Percentiles rank a stretch among this genome's conserved stretches.
These are phyloP conservation scores for Megathymus violae DNA, from an alignment of 1,140 invertebrate species.

Conservation along the genomic window DNA sequence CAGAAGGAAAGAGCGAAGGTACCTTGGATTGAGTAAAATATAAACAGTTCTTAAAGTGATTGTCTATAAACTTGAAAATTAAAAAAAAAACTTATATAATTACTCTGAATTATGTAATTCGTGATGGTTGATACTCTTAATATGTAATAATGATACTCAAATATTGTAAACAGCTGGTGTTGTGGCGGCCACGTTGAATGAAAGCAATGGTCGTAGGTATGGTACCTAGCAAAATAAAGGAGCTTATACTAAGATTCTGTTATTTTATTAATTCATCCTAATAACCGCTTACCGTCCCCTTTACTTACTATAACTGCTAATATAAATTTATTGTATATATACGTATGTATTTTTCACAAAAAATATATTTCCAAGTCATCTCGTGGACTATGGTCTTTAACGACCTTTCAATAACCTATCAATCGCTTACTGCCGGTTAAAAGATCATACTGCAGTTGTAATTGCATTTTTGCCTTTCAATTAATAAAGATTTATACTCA, in stretches of 20 bases:
- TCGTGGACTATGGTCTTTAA: too few relatives aligned
- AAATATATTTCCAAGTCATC: too few relatives aligned
- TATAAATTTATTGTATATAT: too few relatives aligned
- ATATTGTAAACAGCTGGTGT: constrained; percentile 27
- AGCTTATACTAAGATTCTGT: constrained; percentile 61
- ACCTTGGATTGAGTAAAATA: constrained; percentile 18
- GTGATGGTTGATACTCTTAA: constrained; percentile 3
- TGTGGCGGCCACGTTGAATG: constrained; percentile 27
- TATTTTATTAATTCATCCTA: constrained; percentile 2
- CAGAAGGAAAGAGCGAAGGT: constrained; percentile 36
- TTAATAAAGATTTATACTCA: too few relatives aligned
- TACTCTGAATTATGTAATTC: constrained; percentile 2
- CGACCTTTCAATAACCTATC: too few relatives aligned
- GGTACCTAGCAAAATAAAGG: constrained; percentile 70
- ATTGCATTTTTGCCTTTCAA: too few relatives aligned
- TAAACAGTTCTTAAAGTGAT: constrained; percentile 1
- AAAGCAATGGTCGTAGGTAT: constrained; percentile 14
- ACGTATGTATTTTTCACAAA: too few relatives aligned
- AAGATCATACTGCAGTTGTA: too few relatives aligned
- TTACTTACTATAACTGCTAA: too few relatives aligned
- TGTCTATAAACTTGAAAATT: not conserved
- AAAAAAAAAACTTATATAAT: not conserved
- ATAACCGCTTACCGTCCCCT: not conserved
- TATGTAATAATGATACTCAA: constrained; percentile 15
- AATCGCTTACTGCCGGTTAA: too few relatives aligned